Conservation (phyloP, 2,888 invertebrate genomes). For the Drosophila pseudotakahashii region DNA sequence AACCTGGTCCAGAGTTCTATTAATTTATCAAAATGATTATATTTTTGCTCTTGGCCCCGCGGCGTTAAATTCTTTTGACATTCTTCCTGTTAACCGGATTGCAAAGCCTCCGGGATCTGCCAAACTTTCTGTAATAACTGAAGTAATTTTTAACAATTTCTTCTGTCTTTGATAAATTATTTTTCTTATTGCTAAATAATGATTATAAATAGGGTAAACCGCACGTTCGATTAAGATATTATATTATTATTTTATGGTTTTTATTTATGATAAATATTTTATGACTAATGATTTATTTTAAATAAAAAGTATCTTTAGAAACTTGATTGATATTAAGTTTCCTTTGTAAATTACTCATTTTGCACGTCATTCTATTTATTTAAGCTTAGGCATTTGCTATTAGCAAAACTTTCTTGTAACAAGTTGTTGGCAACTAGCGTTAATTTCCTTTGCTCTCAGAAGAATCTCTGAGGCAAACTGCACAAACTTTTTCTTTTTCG, state of each 20-base stretch:
- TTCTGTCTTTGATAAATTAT: slow-evolving; percentile 5
- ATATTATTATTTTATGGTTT: no score
- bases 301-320: neutral
- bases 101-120: slow-evolving; percentile 3
- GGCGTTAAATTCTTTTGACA: slow-evolving; percentile 36
- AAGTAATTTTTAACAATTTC: slow-evolving; percentile 35
- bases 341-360: neutral
- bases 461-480: neutral
- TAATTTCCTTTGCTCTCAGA: neutral
- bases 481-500: neutral
- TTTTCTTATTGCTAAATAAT: slow-evolving; percentile 2
- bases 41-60: slow-evolving; percentile 22
- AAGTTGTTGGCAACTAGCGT: neutral
- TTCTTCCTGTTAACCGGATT: slow-evolving; percentile 25
- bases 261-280: neutral
- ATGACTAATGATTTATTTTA: slow-evolving; percentile 1
- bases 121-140: slow-evolving; percentile 22
- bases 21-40: slow-evolving; percentile 71
- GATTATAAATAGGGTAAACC: slow-evolving; percentile 5
- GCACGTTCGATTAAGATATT: neutral
- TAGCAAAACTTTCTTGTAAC: neutral
- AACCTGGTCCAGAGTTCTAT: slow-evolving; percentile 55
- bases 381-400: neutral
- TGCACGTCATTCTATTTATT: neutral
- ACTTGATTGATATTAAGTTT: no score